Conservation (phyloP, 2,797 vertebrate genomes). For the Myripristis murdjan region DNA sequence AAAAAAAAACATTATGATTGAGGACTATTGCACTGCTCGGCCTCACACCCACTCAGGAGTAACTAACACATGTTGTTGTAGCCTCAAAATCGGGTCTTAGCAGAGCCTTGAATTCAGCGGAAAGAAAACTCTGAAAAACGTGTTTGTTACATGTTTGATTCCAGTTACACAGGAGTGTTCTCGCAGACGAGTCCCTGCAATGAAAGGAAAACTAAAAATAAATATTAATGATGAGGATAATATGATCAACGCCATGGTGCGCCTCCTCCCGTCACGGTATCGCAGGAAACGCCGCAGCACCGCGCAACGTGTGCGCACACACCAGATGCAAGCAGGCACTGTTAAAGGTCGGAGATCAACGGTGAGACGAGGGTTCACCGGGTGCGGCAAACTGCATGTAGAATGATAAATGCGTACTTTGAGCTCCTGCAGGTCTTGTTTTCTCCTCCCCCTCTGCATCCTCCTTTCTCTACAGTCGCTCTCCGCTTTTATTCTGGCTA, state of each 20-base stretch:
- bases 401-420: conserved; percentile 51
- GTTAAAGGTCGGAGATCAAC: conserved; percentile 48
- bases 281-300: conserved; percentile 43
- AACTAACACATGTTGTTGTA: no score
- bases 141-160: no score
- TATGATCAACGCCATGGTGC: conserved; percentile 3
- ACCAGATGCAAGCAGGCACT: conserved; percentile 6
- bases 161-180: no score
- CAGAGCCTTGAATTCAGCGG: no score
- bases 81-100: no score
- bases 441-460: conserved; percentile 25
- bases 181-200: no score
- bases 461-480: conserved; percentile 31
- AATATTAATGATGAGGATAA: conserved; percentile 30
- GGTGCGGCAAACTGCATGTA: conserved; percentile 32
- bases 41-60: no score
- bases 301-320: background rate
- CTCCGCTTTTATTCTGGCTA: conserved; percentile 42
- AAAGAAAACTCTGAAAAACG: no score
- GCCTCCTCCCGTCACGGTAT: conserved; percentile 10
- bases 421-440: conserved; percentile 32
- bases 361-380: conserved; percentile 37
- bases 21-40: no score
- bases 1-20: no score
- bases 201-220: conserved; percentile 17